Conservation (phyloP, 2,888 invertebrate genomes). For the Anagyrus pseudococci region DNA sequence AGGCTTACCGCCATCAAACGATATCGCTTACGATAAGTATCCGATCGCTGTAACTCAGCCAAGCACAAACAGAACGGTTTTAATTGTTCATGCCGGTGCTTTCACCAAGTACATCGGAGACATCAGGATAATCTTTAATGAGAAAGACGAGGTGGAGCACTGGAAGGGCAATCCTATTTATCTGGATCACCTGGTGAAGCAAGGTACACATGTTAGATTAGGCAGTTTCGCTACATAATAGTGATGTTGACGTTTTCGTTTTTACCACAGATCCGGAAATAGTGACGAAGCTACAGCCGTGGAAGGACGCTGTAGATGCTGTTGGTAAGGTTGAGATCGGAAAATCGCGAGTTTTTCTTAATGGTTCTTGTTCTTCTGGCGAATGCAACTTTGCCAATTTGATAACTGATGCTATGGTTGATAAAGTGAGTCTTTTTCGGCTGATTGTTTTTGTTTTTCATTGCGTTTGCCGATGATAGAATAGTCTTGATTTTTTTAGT, state of each 20-base stretch:
- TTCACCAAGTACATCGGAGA: constrained; percentile 79
- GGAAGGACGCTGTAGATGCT: constrained; percentile 67
- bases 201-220: constrained; percentile 72
- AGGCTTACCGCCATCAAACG: constrained; percentile 50
- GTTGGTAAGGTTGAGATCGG: constrained; percentile 69
- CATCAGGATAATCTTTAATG: constrained; percentile 75
- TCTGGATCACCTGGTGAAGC: constrained; percentile 68
- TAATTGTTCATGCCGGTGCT: constrained; percentile 76
- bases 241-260: no score
- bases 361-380: constrained; percentile 65
- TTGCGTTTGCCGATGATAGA: no score
- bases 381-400: constrained; percentile 82
- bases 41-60: constrained; percentile 72
- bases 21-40: constrained; percentile 68
- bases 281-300: constrained; percentile 67
- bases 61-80: constrained; percentile 66
- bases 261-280: constrained; percentile 70
- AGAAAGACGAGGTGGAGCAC: constrained; percentile 68
- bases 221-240: no score
- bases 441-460: background rate
- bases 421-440: constrained; percentile 61
- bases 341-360: constrained; percentile 66
- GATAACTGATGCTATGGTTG: constrained; percentile 74
- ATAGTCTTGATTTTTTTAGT: constrained; percentile 6
- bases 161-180: constrained; percentile 80